Conservation (phyloP, 1,140 invertebrate genomes). For the Pseudomyrmex sp. region DNA sequence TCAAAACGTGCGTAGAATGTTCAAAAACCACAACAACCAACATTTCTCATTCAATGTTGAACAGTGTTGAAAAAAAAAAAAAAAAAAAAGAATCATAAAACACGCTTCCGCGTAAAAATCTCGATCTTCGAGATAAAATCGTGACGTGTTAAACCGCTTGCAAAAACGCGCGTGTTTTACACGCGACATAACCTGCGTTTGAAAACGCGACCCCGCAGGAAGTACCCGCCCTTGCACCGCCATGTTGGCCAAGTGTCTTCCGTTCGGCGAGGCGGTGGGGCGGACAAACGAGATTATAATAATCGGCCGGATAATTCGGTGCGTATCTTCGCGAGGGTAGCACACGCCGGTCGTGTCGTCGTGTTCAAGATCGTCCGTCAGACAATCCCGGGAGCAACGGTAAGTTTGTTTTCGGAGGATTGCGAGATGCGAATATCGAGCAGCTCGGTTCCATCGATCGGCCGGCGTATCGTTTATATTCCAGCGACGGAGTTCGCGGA, state of each 20-base stretch:
- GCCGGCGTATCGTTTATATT: background rate
- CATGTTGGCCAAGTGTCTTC: slow-evolving; percentile 73
- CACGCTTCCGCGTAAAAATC: background rate
- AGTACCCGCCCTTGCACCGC: slow-evolving; percentile 75
- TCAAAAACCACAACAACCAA: too few species aligned
- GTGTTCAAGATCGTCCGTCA: background rate
- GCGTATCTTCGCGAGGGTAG: slow-evolving; percentile 23
- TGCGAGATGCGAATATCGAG: background rate
- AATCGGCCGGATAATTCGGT: slow-evolving; percentile 61
- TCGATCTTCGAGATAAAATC: background rate
- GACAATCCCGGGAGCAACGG: slow-evolving; percentile 38
- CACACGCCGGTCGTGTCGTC: background rate
- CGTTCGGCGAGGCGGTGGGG: slow-evolving; percentile 65
- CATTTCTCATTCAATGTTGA: too few species aligned
- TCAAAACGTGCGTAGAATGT: background rate
- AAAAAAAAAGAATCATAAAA: background rate
- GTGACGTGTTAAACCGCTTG: background rate
- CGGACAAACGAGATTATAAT: slow-evolving; percentile 68
- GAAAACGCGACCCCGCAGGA: slow-evolving; percentile 56
- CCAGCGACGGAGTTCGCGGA: too few species aligned
- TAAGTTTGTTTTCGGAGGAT: slow-evolving; percentile 32
- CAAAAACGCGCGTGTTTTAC: background rate
- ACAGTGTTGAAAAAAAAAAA: too few species aligned
- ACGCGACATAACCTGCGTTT: slow-evolving; percentile 15
- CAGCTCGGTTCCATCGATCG: too few species aligned